These are phyloP conservation scores for Apistogramma diplotaenia DNA, from an alignment of 2,113 vertebrate species.

Conservation along the genomic window DNA sequence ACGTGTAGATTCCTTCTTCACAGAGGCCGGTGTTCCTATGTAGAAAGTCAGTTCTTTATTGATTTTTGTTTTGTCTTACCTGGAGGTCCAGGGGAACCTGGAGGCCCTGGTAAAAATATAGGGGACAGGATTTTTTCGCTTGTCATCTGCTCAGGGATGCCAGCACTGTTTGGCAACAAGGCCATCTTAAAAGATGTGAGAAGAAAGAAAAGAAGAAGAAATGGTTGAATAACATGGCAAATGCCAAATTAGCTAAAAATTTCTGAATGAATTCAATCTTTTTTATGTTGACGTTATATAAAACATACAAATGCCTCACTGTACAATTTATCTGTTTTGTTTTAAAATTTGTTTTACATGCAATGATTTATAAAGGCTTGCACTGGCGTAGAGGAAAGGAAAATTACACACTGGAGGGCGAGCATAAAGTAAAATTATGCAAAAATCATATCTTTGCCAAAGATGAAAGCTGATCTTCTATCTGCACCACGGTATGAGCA, in stretches of 20 bases:
- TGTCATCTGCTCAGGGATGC: constrained; percentile 87
- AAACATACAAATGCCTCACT: neutral
- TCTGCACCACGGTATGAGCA: constrained; percentile 43
- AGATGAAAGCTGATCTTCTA: constrained; percentile 61
- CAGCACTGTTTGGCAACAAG: constrained; percentile 86
- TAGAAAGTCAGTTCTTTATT: neutral
- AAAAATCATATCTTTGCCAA: constrained; percentile 7
- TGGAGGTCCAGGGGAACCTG: constrained; percentile 87
- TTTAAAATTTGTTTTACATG: neutral
- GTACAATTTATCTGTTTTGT: neutral
- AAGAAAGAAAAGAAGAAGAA: neutral
- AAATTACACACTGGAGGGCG: constrained; percentile 27
- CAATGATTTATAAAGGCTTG: constrained; percentile 4
- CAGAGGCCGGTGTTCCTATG: neutral
- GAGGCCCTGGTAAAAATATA: constrained; percentile 84
- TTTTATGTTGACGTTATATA: neutral
- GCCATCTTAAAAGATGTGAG: constrained; percentile 76
- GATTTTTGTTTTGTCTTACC: constrained; percentile 75
- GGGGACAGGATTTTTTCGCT: constrained; percentile 85
- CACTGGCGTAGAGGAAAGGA: constrained; percentile 5
- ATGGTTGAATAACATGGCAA: neutral
- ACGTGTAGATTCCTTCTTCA: neutral
- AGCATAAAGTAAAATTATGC: constrained; percentile 20
- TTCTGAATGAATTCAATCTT: neutral
- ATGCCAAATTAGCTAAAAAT: neutral